These are phyloP conservation scores for Drosophila parvula DNA, from an alignment of 1,140 invertebrate genomes.

Conservation along the genomic window DNA sequence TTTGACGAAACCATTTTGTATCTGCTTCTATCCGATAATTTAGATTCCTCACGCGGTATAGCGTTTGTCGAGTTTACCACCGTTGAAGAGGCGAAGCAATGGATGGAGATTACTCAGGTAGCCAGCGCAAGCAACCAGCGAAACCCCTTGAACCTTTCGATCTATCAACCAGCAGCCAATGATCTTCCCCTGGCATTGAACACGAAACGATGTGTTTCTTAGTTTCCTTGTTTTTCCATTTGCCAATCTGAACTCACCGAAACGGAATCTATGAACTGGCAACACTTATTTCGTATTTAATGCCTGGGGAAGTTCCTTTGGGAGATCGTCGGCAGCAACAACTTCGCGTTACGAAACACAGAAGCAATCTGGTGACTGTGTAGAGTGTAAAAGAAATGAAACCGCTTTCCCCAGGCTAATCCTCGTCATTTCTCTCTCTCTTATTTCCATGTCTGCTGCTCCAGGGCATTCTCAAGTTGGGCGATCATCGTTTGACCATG, in stretches of 20 bases:
- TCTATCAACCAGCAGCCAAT: constrained; percentile 4
- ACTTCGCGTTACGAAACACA: constrained; percentile 68
- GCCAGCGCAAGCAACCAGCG: constrained; percentile 74
- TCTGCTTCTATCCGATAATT: constrained; percentile 86
- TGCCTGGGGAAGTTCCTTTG: constrained; percentile 24
- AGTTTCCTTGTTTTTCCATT: background rate
- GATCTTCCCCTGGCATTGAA: constrained; percentile 13
- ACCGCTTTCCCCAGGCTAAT: constrained; percentile 52
- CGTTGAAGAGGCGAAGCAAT: constrained; percentile 93
- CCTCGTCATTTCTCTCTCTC: constrained; percentile 70
- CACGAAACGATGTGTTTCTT: background rate
- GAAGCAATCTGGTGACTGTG: constrained; percentile 82
- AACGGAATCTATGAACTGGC: constrained; percentile 32
- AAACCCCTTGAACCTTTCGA: constrained; percentile 20
- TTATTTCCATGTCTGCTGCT: constrained; percentile 51
- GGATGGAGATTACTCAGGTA: constrained; percentile 98
- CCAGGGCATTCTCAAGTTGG: constrained; percentile 89
- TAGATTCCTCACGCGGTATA: constrained; percentile 95
- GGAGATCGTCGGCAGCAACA: constrained; percentile 28
- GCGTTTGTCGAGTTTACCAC: constrained; percentile 98
- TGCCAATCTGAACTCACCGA: too few species aligned
- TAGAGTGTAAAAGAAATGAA: constrained; percentile 72
- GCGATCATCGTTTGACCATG: constrained; percentile 89
- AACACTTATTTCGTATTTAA: constrained; percentile 32
- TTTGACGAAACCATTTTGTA: constrained; percentile 84